A percentile compares a stretch with the other conserved stretches of the same genome.
Evolutionary conservation across 2,113 vertebrate species (phyloP).

Genomic region (Nibea coibor): DNA sequence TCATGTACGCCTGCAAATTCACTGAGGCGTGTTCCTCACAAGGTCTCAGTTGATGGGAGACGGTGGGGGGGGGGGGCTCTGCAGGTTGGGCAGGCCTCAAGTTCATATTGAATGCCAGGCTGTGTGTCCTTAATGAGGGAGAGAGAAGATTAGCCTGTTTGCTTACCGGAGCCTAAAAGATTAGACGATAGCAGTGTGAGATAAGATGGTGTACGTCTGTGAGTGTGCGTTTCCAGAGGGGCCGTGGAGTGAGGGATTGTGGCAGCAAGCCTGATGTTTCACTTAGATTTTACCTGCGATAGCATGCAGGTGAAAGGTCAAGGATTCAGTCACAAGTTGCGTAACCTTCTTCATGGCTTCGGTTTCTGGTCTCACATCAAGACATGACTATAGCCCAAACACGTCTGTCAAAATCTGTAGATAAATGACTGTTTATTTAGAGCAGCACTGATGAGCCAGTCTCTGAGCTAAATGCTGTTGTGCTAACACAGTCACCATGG

Average conservation of each 20-base stretch:
- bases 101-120: constrained; percentile 64
- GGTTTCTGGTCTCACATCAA: neutral
- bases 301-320: constrained; percentile 29
- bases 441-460: neutral
- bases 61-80: constrained; percentile 19
- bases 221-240: constrained; percentile 44
- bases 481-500: neutral
- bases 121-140: constrained; percentile 74
- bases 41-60: constrained; percentile 38
- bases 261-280: constrained; percentile 33
- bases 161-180: constrained; percentile 62
- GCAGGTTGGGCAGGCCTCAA: constrained; percentile 53
- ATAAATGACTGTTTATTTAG: neutral
- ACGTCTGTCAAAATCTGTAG: neutral
- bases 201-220: constrained; percentile 62
- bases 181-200: constrained; percentile 61
- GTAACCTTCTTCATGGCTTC: neutral
- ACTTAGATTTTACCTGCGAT: constrained; percentile 32
- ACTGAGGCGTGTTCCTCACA: constrained; percentile 44
- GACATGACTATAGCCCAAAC: neutral
- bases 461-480: neutral
- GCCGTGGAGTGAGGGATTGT: constrained; percentile 19
- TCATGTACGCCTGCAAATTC: constrained; percentile 39
- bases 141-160: constrained; percentile 72
- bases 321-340: constrained; percentile 1